Evolutionary conservation across 2,888 invertebrate species (phyloP).

Genomic region (Himalopsyche kuldschensis): DNA sequence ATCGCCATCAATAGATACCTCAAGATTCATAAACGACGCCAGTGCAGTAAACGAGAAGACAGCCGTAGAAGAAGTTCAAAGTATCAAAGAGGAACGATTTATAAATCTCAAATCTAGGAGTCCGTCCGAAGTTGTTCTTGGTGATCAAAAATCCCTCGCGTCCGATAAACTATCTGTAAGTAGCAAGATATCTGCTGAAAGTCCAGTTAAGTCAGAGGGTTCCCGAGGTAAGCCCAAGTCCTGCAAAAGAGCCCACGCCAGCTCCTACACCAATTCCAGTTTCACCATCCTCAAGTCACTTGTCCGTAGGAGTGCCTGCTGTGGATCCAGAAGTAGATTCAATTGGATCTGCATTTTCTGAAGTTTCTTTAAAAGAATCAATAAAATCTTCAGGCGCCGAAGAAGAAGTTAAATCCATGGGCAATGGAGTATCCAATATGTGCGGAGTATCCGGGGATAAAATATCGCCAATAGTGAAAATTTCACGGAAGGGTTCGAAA

Average conservation of each 20-base stretch:
- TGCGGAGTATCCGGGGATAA: slow-evolving; percentile 24
- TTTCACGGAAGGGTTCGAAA: slow-evolving; percentile 19
- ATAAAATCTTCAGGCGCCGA: slow-evolving; percentile 20
- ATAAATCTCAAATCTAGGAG: slow-evolving; percentile 37
- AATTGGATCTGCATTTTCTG: slow-evolving; percentile 30
- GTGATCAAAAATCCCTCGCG: slow-evolving; percentile 11
- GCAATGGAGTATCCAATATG: slow-evolving; percentile 6
- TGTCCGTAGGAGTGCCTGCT: slow-evolving; percentile 28
- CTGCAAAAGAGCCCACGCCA: slow-evolving; percentile 5
- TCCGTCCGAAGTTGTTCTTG: slow-evolving; percentile 17
- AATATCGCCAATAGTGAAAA: slow-evolving; percentile 24
- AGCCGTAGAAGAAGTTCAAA: slow-evolving; percentile 21
- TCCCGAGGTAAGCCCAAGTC: slow-evolving; percentile 5
- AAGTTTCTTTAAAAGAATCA: slow-evolving; percentile 20
- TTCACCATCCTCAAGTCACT: slow-evolving; percentile 27
- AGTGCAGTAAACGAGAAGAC: slow-evolving; percentile 28
- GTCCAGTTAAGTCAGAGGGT: slow-evolving; percentile 17
- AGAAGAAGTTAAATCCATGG: slow-evolving; percentile 17
- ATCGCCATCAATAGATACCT: slow-evolving; percentile 26
- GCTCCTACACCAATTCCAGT: background rate
- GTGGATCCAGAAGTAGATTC: slow-evolving; percentile 36
- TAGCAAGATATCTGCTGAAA: slow-evolving; percentile 5
- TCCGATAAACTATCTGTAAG: slow-evolving; percentile 9
- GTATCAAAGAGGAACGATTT: slow-evolving; percentile 36
- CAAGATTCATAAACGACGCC: slow-evolving; percentile 35